These are phyloP conservation scores for Distichodus sexfasciatus DNA, from an alignment of 2,797 vertebrate species.

Conservation along the genomic window DNA sequence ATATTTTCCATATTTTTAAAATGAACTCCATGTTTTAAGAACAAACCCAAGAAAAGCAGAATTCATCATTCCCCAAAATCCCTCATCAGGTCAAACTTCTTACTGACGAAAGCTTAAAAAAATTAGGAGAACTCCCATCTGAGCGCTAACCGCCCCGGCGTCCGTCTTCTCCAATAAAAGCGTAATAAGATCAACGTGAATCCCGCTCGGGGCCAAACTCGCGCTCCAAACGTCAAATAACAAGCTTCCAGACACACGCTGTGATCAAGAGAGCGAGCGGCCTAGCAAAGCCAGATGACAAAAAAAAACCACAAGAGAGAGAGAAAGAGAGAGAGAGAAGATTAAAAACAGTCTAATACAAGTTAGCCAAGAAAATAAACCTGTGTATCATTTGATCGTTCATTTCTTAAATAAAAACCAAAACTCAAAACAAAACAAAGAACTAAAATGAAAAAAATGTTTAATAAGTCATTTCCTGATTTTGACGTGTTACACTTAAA, in stretches of 20 bases:
- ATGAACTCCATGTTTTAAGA: too few species aligned
- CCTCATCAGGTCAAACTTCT: background rate
- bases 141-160: background rate
- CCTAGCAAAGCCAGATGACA: too few species aligned
- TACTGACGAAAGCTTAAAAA: background rate
- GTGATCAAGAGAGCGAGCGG: constrained; percentile 11
- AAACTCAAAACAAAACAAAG: too few species aligned
- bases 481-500: too few species aligned
- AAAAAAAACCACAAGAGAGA: background rate
- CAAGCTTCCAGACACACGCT: background rate
- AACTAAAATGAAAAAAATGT: too few species aligned
- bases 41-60: background rate
- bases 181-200: background rate
- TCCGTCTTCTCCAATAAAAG: constrained; percentile 1
- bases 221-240: background rate
- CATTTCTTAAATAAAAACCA: too few species aligned
- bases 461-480: too few species aligned
- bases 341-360: background rate
- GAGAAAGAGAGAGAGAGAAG: background rate
- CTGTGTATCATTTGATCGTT: too few species aligned
- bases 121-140: background rate
- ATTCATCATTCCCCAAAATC: too few species aligned
- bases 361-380: too few species aligned
- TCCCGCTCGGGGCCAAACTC: background rate
- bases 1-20: too few species aligned